Evolutionary conservation across 2,888 invertebrate species (phyloP), one percentile per base, ranked within the genome.

Genomic region (Oeneis ivallda): DNA sequence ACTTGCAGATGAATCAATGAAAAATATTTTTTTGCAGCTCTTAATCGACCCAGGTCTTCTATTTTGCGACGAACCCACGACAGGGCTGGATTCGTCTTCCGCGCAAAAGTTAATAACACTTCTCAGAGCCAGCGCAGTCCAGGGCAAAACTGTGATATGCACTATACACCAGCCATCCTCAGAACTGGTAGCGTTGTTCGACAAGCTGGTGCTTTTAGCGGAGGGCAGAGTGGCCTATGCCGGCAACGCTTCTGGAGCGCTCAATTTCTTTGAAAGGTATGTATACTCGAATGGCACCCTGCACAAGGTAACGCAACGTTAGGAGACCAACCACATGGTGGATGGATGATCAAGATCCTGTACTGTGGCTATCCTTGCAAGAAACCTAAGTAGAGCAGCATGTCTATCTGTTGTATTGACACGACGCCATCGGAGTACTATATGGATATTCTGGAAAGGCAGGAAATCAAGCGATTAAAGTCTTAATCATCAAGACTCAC

Each of bases 51-150:
- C 99, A 0, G 94, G 96, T 0, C 93, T 99, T 43, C 88, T 99
- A 49, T 98, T 99, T 87, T 97, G 98, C 81, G 99, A 99, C 79
- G 99, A 99, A 80, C 98, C 98, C 8, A 99, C 99, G 0, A 98
- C 98, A 0, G 98, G 98, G 0, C 83, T 96, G 64, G 99, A 99
- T 83, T 97, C 98, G 0, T 98, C 95, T 77, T 98, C 98, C 80
- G 98, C 99, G 0, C 96, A 96, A 80, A 96, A 96, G 80, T 92
- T 99, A 65, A 94, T 96, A 64, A 91, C 93, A 7, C 93, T 96
- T 60, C 93, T 97, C 76, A 93, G 94, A 37, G 89, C 92, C 69
- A 94, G 96, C 81, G 95, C 96, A 0, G 93, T 93, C 2, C 94
- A 94, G 72, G 97, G 97, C 17, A 96, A 96, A 85, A 97, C 98